These are phyloP conservation scores for Rutilus rutilus DNA, from an alignment of 2,113 vertebrate genomes.

Conservation along the genomic window DNA sequence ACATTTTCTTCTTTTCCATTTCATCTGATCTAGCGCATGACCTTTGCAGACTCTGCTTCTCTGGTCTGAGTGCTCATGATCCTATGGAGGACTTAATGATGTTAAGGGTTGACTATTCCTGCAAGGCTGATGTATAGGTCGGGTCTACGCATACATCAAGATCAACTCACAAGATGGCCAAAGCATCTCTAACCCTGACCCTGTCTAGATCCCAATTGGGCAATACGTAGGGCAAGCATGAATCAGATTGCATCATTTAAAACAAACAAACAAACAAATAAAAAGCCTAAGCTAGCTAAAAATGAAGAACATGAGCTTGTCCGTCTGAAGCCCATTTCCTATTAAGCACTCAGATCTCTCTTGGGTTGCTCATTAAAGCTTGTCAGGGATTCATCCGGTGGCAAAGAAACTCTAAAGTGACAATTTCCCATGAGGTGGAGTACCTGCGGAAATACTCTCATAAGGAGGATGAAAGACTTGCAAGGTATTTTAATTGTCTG, in stretches of 20 bases:
- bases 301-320: not conserved
- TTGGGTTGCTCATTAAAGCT: slow-evolving; percentile 53
- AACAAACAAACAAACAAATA: too few species aligned
- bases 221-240: not conserved
- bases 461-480: slow-evolving; percentile 41
- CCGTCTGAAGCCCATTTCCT: not conserved
- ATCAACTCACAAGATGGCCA: not conserved
- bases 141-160: slow-evolving; percentile 11
- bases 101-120: slow-evolving; percentile 22
- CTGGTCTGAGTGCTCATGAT: not conserved
- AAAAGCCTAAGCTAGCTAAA: not conserved
- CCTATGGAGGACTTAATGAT: slow-evolving; percentile 22
- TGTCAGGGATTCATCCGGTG: slow-evolving; percentile 43
- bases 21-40: slow-evolving; percentile 3
- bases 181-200: slow-evolving; percentile 7
- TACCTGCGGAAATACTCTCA: slow-evolving; percentile 25
- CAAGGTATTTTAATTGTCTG: slow-evolving; percentile 35
- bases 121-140: not conserved
- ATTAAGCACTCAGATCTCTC: slow-evolving; percentile 37
- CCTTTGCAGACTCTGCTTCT: not conserved
- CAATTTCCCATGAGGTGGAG: slow-evolving; percentile 33
- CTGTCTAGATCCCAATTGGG: not conserved
- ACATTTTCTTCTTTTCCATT: slow-evolving; percentile 31
- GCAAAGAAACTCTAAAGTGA: slow-evolving; percentile 43
- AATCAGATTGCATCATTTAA: not conserved